Evolutionary conservation across 2,888 invertebrate species (phyloP), one percentile per base, ranked within the genome.

Genomic region (Syritta pipiens): DNA sequence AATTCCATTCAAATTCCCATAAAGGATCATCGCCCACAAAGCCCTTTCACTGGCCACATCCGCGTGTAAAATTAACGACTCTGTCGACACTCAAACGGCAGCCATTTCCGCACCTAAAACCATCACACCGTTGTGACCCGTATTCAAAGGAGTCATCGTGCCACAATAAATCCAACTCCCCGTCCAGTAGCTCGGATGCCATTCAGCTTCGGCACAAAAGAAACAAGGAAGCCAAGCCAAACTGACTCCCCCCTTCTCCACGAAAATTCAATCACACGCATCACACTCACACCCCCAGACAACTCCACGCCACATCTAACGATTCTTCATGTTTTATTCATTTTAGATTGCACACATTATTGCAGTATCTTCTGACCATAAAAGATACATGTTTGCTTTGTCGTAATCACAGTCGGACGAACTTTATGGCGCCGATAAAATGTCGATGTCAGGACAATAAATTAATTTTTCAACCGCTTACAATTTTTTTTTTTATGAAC

Each of bases 281-380:
- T 14, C 35, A 14, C 9, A 17, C 37, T 17, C 37, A 37, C 14
- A n/a, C n/a, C n/a, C n/a, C n/a, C n/a, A n/a, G n/a, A 12, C 4
- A 24, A 12, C 24, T 32, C 9, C 19, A n/a, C n/a, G n/a, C n/a
- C n/a, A n/a, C n/a, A n/a, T 9, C 14, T 35, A 5, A 53, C 32
- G n/a, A 46, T 57, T 48, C 28, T 40, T 59, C 68, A 68, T 68
- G 68, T 68, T 68, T 68, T 59, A 68, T 68, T 68, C 68, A 49
- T 68, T 57, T 68, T 49, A 37, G 68, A 68, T 68, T 68, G 68
- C 57, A 28, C 53, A 57, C 48, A 59, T 44, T 57, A 59, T 59
- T 68, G 59, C 68, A 49, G 48, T 48, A 12, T 40, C 28, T 26
- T 35, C 48, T 37, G 44, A 37, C 37, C 37, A 57, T 67, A 67